Conservation (phyloP, 2,113 vertebrate genomes). For the Hipposideros armiger region DNA sequence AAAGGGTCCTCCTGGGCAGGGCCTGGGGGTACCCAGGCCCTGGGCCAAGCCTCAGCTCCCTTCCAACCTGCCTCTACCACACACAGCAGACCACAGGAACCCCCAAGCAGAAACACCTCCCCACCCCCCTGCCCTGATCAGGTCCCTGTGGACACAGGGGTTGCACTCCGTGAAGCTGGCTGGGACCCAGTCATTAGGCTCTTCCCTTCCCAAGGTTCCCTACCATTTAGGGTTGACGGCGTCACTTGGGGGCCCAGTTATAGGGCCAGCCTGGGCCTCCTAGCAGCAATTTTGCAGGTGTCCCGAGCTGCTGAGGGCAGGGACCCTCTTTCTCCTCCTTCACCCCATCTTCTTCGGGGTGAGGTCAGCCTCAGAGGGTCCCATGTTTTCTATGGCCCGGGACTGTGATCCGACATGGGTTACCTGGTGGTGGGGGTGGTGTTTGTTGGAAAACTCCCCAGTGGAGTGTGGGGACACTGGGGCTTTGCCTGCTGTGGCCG, state of each 20-base stretch:
- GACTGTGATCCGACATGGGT: neutral
- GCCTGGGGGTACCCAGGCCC: neutral
- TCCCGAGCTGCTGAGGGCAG: neutral
- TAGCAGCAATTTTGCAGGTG: neutral
- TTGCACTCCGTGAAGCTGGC: rapidly evolving
- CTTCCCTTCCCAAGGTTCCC: neutral
- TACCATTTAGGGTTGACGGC: too few relatives aligned
- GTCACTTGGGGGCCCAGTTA: neutral
- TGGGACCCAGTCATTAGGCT: too few relatives aligned
- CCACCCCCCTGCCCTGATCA: neutral
- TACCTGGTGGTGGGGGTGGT: too few relatives aligned
- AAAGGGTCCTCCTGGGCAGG: neutral
- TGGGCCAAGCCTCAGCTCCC: neutral
- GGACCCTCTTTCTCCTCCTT: too few relatives aligned
- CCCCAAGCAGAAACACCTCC: neutral
- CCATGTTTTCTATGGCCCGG: too few relatives aligned
- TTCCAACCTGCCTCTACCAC: rapidly evolving
- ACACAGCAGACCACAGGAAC: neutral
- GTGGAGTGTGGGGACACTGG: rapidly evolving
- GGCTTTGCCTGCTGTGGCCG: rapidly evolving
- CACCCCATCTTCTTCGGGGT: too few relatives aligned
- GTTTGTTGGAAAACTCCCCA: neutral
- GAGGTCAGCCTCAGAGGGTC: too few relatives aligned
- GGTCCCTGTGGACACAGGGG: rapidly evolving
- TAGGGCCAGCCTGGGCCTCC: neutral